phyloP scores from a whole-genome alignment of 2,888 invertebrate genomes.

The Pemphredon lugubris region DNA sequence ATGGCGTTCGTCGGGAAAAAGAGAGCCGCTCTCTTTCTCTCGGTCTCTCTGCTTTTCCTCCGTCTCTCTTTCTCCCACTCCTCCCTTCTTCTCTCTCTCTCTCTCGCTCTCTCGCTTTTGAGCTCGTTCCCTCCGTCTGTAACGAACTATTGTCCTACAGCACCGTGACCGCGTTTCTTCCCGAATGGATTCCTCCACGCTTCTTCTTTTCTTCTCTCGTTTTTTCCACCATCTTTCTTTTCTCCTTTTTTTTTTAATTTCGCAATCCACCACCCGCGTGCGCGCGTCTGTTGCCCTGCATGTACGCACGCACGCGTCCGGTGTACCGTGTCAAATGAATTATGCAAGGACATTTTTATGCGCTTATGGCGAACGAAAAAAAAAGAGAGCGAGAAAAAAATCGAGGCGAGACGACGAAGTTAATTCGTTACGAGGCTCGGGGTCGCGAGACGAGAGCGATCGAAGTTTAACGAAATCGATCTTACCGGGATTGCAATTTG shows the following conservation, averaged over 20 bases:
- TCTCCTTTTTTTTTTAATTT: too few species aligned
- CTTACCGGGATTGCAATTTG: not conserved
- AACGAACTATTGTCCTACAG: slow-evolving; percentile 64
- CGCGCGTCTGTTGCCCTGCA: too few species aligned
- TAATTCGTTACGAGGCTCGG: too few species aligned
- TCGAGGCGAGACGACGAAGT: too few species aligned
- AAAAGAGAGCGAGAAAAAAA: not conserved
- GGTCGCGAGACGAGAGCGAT: too few species aligned
- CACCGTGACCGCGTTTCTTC: slow-evolving; percentile 61
- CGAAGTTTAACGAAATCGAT: too few species aligned
- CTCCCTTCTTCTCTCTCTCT: slow-evolving; percentile 12
- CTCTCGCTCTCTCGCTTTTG: slow-evolving; percentile 7
- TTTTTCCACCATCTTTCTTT: too few species aligned
- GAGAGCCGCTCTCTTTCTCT: slow-evolving; percentile 21
- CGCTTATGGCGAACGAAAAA: not conserved
- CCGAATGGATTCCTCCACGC: slow-evolving; percentile 38
- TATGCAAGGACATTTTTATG: slow-evolving; percentile 1
- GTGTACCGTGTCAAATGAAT: not conserved
- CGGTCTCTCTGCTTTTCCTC: not conserved
- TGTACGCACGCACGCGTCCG: too few species aligned
- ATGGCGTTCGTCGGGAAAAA: slow-evolving; percentile 57
- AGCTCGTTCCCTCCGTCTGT: slow-evolving; percentile 25
- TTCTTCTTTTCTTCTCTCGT: slow-evolving; percentile 1
- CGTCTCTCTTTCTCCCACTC: slow-evolving; percentile 13
- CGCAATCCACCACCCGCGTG: not conserved